Evolutionary conservation across 2,113 vertebrate genomes (phyloP), one percentile per base, ranked within the genome.

Genomic region (Telmatochromis sp.): DNA sequence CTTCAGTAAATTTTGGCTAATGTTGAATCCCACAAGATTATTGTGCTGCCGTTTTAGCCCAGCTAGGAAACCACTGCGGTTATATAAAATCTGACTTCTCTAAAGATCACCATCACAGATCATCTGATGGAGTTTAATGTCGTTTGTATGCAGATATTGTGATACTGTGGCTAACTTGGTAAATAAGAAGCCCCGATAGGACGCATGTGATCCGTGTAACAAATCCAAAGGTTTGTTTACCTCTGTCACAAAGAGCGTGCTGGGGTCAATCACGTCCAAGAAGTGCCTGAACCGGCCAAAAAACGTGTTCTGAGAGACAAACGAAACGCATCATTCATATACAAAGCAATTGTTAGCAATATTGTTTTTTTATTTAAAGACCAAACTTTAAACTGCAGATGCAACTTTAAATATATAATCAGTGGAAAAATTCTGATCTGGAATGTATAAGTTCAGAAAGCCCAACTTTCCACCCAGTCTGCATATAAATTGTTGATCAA

Each of bases 211-310:
- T 47, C 14, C 5, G 6, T 6, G 7, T 14, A 17, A 42, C 37
- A 6, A 49, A 47, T 80, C 5, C 15, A 35, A 1, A 11, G 2
- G 11, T 63, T 6, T 60, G 51, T 80, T 92, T 96, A 99, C 98
- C 98, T 99, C 97, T 1, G 97, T 97, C 70, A 98, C 97, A 65
- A 98, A 97, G 58, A 99, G 97, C 0, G 97, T 99, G 37, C 97
- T 97, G 1, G 98, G 98, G 91, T 99, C 98, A 2, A 98, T 98
- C 95, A 99, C 97, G 91, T 99, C 97, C 97, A 98, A 78, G 95
- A 98, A 99, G 95, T 98, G 98, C 81, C 97, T 95, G 94, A 99
- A 97, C 54, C 98, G 95, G 58, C 97, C 97, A 37, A 95, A 96
- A 92, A 98, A 99, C 0, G 97, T 97, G 4, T 92, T 96, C 98